Evolutionary conservation across 2,797 vertebrate genomes (phyloP), one percentile per base, ranked within the genome.

Genomic region (Paratrypauchen microcephalus): DNA sequence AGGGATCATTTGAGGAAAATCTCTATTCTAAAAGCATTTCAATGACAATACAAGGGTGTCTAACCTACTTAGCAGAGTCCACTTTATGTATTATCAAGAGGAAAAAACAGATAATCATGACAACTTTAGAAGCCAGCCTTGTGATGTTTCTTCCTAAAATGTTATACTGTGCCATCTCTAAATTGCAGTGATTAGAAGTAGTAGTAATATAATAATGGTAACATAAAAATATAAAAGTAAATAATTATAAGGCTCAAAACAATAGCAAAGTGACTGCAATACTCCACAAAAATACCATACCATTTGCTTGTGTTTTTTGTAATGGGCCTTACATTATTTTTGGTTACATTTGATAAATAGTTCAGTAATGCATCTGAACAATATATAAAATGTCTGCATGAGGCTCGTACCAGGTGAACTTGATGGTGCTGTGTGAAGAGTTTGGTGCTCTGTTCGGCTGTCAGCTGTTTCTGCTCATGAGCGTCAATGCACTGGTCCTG

Each of bases 401-500:
- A 56, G 11, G 72, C 77, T 91, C 96, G 83, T 89, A 98, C 97
- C 91, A 95, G 90, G 75, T 97, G 96, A 77, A 95, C 82, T 8
- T 90, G 90, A 50, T 99, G 97, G 79, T 99, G 97, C 80, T 96
- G 95, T 70, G 70, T 90, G 74, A 94, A 93, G 59, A 84, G 83
- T 3, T 79, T 73, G 2, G 86, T 80, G 68, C 79, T 94, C 73
- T 95, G 92, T 58, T 93, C 77, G 30, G 88, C 93, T 65, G 89
- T 82, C 0, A 86, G 89, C 32, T 94, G 72, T 70, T 96, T 95
- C 85, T 95, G 91, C 56, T 83, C 93, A 3, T 93, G 90, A 59
- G 91, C 95, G 1, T 95, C 93, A 70, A 94, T 91, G 91, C 97
- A 99, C 0, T 94, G 94, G 72, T 98, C 97, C 97, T 99, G 68